Evolutionary conservation across 2,797 vertebrate genomes (phyloP).

Genomic region (Thaleichthys pacificus): DNA sequence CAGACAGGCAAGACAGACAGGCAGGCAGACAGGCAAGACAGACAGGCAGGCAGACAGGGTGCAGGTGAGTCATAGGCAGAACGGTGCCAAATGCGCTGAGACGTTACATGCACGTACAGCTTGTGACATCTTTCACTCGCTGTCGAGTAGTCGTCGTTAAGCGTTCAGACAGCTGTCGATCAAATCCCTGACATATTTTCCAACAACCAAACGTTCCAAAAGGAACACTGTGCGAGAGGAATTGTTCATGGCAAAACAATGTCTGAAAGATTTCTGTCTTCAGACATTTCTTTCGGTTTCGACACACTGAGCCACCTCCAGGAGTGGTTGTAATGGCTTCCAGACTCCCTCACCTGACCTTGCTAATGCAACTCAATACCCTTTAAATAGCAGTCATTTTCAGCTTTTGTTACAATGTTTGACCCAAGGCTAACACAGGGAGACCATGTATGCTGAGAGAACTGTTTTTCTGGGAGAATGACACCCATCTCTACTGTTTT

Average conservation of each 20-base stretch:
- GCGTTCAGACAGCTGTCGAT: no score
- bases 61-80: neutral
- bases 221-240: neutral
- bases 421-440: slow-evolving; percentile 62
- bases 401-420: slow-evolving; percentile 63
- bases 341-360: slow-evolving; percentile 60
- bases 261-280: neutral
- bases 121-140: no score
- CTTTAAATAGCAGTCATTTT: slow-evolving; percentile 67
- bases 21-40: no score
- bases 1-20: no score
- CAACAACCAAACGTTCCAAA: no score
- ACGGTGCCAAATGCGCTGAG: no score
- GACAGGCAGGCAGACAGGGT: neutral
- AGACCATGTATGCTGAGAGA: slow-evolving; percentile 47
- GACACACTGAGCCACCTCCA: slow-evolving; percentile 7
- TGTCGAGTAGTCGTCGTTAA: no score
- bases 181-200: no score
- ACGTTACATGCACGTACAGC: no score
- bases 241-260: slow-evolving; percentile 16
- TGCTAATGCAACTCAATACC: slow-evolving; percentile 61
- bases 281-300: slow-evolving; percentile 34
- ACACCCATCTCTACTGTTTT: slow-evolving; percentile 43
- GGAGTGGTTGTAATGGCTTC: slow-evolving; percentile 52
- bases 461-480: slow-evolving; percentile 51